Evolutionary conservation across 2,888 invertebrate genomes (phyloP).

Genomic region (Stomorhina lunata): DNA sequence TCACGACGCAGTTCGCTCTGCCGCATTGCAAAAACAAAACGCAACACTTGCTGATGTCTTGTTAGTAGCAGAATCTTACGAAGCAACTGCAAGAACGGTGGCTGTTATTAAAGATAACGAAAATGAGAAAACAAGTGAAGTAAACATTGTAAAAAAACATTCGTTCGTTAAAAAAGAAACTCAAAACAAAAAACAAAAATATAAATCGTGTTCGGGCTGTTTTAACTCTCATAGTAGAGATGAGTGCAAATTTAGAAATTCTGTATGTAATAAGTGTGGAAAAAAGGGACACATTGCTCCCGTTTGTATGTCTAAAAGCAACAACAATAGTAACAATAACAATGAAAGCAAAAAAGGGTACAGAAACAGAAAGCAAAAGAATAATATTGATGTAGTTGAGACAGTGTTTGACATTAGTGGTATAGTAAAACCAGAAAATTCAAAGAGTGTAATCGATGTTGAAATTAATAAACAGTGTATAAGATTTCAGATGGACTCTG

Average conservation of each 20-base stretch:
- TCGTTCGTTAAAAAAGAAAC: slow-evolving; percentile 1
- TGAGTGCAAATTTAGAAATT: slow-evolving; percentile 52
- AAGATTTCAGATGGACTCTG: no score
- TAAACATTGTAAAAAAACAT: slow-evolving; percentile 26
- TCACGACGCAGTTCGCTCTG: slow-evolving; percentile 60
- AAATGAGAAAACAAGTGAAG: slow-evolving; percentile 21
- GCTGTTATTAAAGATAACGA: slow-evolving; percentile 37
- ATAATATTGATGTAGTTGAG: no score
- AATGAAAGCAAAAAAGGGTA: no score
- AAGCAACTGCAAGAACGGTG: slow-evolving; percentile 60
- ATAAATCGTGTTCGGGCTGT: slow-evolving; percentile 57
- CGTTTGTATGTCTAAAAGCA: slow-evolving; percentile 36
- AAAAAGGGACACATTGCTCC: slow-evolving; percentile 57
- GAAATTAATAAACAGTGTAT: no score
- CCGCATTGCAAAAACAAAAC: slow-evolving; percentile 60
- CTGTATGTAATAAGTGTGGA: slow-evolving; percentile 51
- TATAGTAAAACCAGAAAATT: no score
- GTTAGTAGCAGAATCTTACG: slow-evolving; percentile 59
- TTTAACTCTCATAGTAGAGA: slow-evolving; percentile 51
- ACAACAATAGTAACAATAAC: background rate
- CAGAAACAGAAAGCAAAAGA: background rate
- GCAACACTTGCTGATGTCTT: slow-evolving; percentile 58
- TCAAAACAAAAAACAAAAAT: slow-evolving; percentile 34
- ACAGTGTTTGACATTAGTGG: no score
- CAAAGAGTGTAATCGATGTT: no score